Evolutionary conservation across 1,140 invertebrate genomes (phyloP).

Genomic region (Bradysia coprophila): DNA sequence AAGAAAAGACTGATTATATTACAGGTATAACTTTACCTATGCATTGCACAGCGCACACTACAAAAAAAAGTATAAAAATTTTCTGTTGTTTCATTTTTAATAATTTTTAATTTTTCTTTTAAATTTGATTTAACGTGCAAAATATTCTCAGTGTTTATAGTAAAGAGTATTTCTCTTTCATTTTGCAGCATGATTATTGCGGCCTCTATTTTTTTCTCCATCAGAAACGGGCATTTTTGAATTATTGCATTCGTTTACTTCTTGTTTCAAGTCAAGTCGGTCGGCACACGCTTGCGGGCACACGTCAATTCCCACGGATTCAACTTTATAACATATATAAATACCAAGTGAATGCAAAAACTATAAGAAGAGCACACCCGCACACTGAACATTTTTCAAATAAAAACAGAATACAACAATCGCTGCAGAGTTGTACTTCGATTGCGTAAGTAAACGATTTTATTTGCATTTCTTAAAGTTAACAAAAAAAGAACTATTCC

Average conservation of each 20-base stretch:
- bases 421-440: background rate
- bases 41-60: too few relatives aligned
- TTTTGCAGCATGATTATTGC: background rate
- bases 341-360: too few relatives aligned
- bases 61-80: background rate
- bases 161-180: too few relatives aligned
- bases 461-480: too few relatives aligned
- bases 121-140: background rate
- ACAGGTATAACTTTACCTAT: too few relatives aligned
- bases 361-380: background rate
- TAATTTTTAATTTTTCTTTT: background rate
- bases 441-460: background rate
- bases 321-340: too few relatives aligned
- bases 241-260: constrained; percentile 4
- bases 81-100: background rate
- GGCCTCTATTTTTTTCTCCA: background rate
- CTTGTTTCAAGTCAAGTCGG: constrained; percentile 20
- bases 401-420: too few relatives aligned
- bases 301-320: constrained; percentile 26
- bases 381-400: background rate
- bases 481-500: too few relatives aligned
- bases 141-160: too few relatives aligned
- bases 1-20: too few relatives aligned
- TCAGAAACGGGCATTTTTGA: background rate
- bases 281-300: constrained; percentile 26